A percentile compares a stretch with the other conserved stretches of the same genome.
Evolutionary conservation across 2,888 invertebrate genomes (phyloP).

Genomic region (Tenthredo livida): DNA sequence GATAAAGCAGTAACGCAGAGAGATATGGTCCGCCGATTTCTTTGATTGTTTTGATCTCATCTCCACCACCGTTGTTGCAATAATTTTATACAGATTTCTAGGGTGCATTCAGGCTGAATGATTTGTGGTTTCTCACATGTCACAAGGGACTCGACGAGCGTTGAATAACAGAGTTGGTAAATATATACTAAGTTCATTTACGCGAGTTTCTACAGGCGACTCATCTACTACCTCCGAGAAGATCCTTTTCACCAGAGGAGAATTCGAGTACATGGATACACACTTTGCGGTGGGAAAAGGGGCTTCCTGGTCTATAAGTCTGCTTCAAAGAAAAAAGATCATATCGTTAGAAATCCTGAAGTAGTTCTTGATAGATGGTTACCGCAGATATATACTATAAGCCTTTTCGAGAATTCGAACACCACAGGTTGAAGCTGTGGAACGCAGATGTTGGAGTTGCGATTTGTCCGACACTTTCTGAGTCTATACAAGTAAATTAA

Average conservation of each 20-base stretch:
- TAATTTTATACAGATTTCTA: neutral
- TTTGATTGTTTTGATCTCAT: neutral
- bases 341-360: neutral
- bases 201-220: neutral
- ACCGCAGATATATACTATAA: neutral
- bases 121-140: conserved; percentile 29
- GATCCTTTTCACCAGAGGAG: conserved; percentile 3
- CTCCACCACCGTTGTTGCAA: neutral
- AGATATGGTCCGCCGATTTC: neutral
- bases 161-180: conserved; percentile 28
- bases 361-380: neutral
- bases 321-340: neutral
- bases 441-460: neutral
- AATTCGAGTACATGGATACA: neutral
- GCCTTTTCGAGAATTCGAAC: neutral
- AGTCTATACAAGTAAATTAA: neutral
- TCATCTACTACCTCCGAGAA: neutral
- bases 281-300: neutral
- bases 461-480: neutral
- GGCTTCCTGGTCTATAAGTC: conserved; percentile 2
- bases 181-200: neutral
- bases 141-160: neutral
- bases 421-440: neutral
- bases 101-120: neutral
- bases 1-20: neutral